phyloP scores from a whole-genome alignment of 2,113 vertebrate species.

The Monarcha castaneiventris region DNA sequence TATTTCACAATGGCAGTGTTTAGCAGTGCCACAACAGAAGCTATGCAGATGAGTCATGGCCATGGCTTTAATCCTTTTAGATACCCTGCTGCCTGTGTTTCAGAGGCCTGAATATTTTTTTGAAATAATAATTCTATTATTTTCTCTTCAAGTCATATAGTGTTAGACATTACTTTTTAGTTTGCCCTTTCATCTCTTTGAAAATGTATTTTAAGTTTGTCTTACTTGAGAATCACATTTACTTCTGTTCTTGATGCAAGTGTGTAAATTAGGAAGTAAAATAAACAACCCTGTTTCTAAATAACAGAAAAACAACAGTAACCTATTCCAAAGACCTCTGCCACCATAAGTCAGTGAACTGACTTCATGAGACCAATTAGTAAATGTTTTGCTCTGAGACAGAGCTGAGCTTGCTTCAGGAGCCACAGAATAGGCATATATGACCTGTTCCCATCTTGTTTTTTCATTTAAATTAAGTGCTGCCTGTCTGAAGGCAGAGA shows the following conservation, averaged over 20 bases:
- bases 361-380: background rate
- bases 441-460: background rate
- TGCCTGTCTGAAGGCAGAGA: background rate
- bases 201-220: background rate
- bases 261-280: background rate
- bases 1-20: background rate
- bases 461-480: background rate
- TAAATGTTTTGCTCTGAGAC: background rate
- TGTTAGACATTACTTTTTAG: background rate
- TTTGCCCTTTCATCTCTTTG: background rate
- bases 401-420: background rate
- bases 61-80: background rate
- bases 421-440: background rate
- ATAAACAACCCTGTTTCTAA: background rate
- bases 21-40: background rate
- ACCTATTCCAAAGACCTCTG: background rate
- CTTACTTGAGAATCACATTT: background rate
- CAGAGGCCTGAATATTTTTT: background rate
- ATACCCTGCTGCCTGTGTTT: background rate
- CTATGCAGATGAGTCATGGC: background rate
- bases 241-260: background rate
- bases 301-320: background rate
- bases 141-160: background rate
- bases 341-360: background rate
- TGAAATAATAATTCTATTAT: background rate